These are phyloP conservation scores for Agraylea sexmaculata DNA, from an alignment of 1,140 invertebrate species.

Conservation along the genomic window DNA sequence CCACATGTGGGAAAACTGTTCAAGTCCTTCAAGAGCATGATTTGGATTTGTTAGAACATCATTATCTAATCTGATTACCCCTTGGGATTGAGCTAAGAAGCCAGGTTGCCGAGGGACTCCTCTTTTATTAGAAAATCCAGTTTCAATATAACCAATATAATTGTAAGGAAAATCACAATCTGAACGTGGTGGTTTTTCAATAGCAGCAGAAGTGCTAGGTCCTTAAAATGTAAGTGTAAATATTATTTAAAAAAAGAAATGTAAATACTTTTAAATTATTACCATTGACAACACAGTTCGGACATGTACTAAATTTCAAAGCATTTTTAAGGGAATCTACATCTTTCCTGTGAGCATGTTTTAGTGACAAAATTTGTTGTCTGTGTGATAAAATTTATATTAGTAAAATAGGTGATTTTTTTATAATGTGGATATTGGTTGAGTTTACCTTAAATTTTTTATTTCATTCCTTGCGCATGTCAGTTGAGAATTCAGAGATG, in stretches of 20 bases:
- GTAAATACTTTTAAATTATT: constrained; percentile 12
- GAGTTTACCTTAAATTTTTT: constrained; percentile 47
- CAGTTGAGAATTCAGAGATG: too few species aligned
- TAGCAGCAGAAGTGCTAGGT: too few species aligned
- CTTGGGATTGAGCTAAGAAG: constrained; percentile 59
- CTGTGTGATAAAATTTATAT: too few species aligned
- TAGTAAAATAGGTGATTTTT: too few species aligned
- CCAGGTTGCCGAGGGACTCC: constrained; percentile 75
- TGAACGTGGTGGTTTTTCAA: too few species aligned
- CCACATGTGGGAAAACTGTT: constrained; percentile 87
- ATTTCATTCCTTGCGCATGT: constrained; percentile 44
- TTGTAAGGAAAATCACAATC: constrained; percentile 31
- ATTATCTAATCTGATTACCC: constrained; percentile 59
- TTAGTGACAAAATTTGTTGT: constrained; percentile 49
- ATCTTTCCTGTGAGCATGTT: constrained; percentile 50
- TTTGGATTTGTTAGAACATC: constrained; percentile 77
- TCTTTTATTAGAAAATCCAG: constrained; percentile 71
- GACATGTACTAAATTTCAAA: constrained; percentile 42
- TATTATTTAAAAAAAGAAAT: constrained; percentile 11
- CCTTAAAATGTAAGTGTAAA: constrained; percentile 5
- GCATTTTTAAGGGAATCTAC: constrained; percentile 43
- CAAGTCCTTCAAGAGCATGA: constrained; percentile 71
- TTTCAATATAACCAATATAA: constrained; percentile 60
- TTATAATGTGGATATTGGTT: too few species aligned
- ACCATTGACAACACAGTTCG: constrained; percentile 26